Percentiles rank a stretch among this genome's conserved stretches.
Conservation (phyloP, 2,888 invertebrate species). For the Archaeoteleia sp. region DNA sequence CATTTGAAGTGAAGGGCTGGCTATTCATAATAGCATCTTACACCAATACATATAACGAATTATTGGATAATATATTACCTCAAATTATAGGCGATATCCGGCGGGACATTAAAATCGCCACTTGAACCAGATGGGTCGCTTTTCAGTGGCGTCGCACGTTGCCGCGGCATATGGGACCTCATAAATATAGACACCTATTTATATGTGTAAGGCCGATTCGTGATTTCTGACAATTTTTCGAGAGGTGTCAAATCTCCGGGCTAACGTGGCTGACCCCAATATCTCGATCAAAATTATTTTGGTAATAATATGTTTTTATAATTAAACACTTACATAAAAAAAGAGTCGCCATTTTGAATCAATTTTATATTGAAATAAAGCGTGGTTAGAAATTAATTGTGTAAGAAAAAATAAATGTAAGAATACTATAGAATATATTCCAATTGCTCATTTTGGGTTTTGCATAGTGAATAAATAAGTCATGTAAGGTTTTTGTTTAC, state of each 20-base stretch:
- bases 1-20: conserved; percentile 58
- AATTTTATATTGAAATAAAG: too few relatives aligned
- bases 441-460: too few relatives aligned
- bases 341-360: too few relatives aligned
- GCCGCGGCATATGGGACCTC: conserved; percentile 66
- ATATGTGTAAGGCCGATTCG: conserved; percentile 36
- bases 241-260: conserved; percentile 35
- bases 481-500: conserved; percentile 25
- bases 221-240: conserved; percentile 53
- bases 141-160: conserved; percentile 64
- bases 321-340: too few relatives aligned
- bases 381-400: too few relatives aligned
- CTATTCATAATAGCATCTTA: conserved; percentile 71
- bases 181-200: conserved; percentile 66
- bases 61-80: conserved; percentile 74
- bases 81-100: conserved; percentile 74
- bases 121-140: conserved; percentile 71
- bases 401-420: too few relatives aligned
- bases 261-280: conserved; percentile 33
- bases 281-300: conserved; percentile 13
- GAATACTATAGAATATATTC: too few relatives aligned
- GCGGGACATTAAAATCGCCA: conserved; percentile 70
- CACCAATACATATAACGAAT: conserved; percentile 71
- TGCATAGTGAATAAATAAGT: conserved; percentile 14
- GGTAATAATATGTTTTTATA: conserved; percentile 3